Percentiles rank a stretch among this genome's conserved stretches.
Conservation (phyloP, 2,113 vertebrate species). For the Macrotus californicus region DNA sequence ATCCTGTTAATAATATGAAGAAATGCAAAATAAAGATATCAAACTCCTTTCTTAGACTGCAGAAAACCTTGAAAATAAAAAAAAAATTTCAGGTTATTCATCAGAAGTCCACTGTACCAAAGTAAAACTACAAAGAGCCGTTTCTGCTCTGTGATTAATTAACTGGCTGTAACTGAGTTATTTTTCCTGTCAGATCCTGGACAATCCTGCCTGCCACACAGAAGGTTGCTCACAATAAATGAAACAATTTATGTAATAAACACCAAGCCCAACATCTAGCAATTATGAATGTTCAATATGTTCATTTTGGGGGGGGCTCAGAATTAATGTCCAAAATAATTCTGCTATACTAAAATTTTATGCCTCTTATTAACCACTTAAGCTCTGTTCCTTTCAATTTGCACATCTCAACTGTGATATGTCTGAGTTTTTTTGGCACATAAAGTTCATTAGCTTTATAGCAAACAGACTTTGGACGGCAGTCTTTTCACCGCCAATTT, state of each 20-base stretch:
- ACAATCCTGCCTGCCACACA: neutral
- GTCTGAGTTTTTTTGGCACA: conserved; percentile 32
- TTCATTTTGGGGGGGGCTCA: neutral
- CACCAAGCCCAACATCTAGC: neutral
- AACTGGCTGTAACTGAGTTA: neutral
- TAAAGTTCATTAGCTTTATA: conserved; percentile 59
- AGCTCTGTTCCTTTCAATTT: conserved; percentile 49
- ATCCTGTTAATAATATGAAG: neutral
- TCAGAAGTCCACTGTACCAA: neutral
- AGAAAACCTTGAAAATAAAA: neutral
- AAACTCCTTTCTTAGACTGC: neutral
- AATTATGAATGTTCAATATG: neutral
- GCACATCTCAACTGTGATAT: conserved; percentile 37
- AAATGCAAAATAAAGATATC: neutral
- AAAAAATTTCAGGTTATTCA: neutral
- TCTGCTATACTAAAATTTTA: conserved; percentile 20
- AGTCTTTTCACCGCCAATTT: neutral
- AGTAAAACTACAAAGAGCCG: neutral
- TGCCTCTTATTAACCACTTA: conserved; percentile 30
- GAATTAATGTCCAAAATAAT: conserved; percentile 19
- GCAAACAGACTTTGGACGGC: conserved; percentile 49
- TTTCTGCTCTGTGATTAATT: neutral
- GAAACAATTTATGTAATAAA: neutral
- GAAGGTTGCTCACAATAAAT: neutral
- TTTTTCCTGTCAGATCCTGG: neutral